These are phyloP conservation scores for Nansenia antarctica DNA, from an alignment of 2,113 vertebrate genomes.

Conservation along the genomic window DNA sequence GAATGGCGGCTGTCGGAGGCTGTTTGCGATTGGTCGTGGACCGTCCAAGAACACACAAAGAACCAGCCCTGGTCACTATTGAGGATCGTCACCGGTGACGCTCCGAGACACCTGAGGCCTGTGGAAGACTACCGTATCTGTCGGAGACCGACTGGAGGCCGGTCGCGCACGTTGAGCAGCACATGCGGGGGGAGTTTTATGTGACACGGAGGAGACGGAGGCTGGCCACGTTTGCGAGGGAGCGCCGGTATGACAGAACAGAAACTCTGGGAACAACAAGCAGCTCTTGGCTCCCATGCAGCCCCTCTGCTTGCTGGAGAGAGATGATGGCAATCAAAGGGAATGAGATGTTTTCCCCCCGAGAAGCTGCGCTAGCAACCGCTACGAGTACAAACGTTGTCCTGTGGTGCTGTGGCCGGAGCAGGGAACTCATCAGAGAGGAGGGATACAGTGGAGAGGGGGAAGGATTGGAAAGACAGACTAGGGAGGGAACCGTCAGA, in stretches of 20 bases:
- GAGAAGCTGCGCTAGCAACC: constrained; percentile 1
- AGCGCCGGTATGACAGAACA: constrained; percentile 34
- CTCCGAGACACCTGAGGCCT: too few relatives aligned
- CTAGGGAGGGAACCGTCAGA: too few relatives aligned
- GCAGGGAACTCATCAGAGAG: constrained; percentile 7
- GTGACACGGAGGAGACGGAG: constrained; percentile 42
- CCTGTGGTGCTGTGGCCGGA: too few relatives aligned
- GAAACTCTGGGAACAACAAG: constrained; percentile 30
- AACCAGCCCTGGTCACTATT: too few relatives aligned
- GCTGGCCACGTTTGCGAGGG: constrained; percentile 35
- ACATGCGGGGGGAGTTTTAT: constrained; percentile 44
- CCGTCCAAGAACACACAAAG: too few relatives aligned
- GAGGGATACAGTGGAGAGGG: constrained; percentile 1
- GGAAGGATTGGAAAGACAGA: constrained; percentile 3
- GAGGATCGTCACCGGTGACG: too few relatives aligned
- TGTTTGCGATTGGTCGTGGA: too few relatives aligned
- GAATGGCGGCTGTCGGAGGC: too few relatives aligned
- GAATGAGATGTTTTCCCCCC: constrained; percentile 41
- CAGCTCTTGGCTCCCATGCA: constrained; percentile 32
- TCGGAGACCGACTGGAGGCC: background rate
- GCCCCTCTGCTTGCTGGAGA: constrained; percentile 36
- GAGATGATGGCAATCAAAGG: constrained; percentile 31
- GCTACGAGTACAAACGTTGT: background rate
- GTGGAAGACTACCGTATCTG: background rate
- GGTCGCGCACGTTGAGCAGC: constrained; percentile 17